Base-by-base conservation (phyloP, 2,113 vertebrate genomes). In the Tragelaphus imberbis region DNA sequence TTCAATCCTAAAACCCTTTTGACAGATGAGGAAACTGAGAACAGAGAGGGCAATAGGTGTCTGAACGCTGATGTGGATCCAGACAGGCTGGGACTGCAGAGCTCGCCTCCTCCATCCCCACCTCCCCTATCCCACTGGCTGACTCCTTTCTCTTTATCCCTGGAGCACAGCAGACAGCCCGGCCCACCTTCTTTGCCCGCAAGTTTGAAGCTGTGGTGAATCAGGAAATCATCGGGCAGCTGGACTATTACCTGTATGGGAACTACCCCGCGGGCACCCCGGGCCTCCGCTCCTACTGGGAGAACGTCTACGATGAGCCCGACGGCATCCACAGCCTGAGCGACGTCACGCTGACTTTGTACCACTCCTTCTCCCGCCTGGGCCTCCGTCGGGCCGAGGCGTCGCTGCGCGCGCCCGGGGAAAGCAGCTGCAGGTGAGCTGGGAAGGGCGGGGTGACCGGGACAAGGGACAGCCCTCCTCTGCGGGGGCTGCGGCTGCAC, bases 171-270 rank as follows among this genome's bases (percentile, higher is more conserved):
- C 99, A 99, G 99, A 99, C 99, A 0, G 99, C 99, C 90, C 98
- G 99, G 92, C 99, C 99, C 5, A 99, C 99, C 15, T 99, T 99
- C 99, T 99, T 99, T 25, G 99, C 99, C 44, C 99, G 99, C 85
- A 99, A 99, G 98, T 99, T 99, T 30, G 99, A 99, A 97, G 99
- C 99, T 0, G 99, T 99, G 71, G 99, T 99, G 91, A 99, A 99
- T 71, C 99, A 99, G 98, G 99, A 99, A 98, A 99, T 99, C 77
- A 99, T 99, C 6, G 99, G 99, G 96, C 99, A 99, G 98, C 96
- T 99, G 99, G 99, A 99, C 88, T 98, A 98, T 87, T 99, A 99
- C 98, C 98, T 99, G 98, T 99, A 99, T 0, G 99, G 99, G 47
- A 99, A 99, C 12, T 99, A 99, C 96, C 99, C 99, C 0, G 97